Base-by-base conservation (phyloP, 1,140 invertebrate species). In the Laupala kohalensis region DNA sequence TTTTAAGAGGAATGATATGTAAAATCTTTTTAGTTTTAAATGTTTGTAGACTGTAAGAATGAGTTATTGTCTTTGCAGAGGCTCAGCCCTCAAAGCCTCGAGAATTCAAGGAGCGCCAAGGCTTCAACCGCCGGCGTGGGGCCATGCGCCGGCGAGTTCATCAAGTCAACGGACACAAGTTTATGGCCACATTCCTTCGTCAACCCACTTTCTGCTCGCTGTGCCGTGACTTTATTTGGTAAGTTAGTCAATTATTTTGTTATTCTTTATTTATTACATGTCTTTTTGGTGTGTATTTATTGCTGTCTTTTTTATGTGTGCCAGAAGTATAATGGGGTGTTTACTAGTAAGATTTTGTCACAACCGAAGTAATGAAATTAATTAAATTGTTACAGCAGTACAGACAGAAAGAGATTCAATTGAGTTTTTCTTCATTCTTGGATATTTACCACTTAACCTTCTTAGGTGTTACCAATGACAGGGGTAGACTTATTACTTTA, bases 191-290 rank as follows among this genome's bases (percentile, higher is more conserved):
- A 70, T 98, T 97, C 81, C 88, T 99, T 74, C 89, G 95, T 68
- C 98, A 99, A 83, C 97, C 97, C 72, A 99, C 97, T 75, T 99
- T 99, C 84, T 99, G 97, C 87, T 97, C 94, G 77, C 93, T 97
- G 83, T 98, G 96, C 84, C 88, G 91, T 74, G 94, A 98, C 83
- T 99, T 99, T 83, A 98, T 98, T 81, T 98, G 96, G 95, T 95
- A 84, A 81, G 86, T 81, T 23, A 2, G 1, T 1, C 65, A 66
- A 68, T 26, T 25, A 26, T n/a, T n/a, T n/a, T n/a, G n/a, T n/a
- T n/a, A n/a, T n/a, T n/a, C n/a, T n/a, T n/a, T n/a, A n/a, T n/a
- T n/a, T n/a, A n/a, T n/a, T n/a, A n/a, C n/a, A n/a, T n/a, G n/a
- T n/a, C n/a, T n/a, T n/a, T n/a, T n/a, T n/a, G n/a, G n/a, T n/a